Evolutionary conservation across 2,113 vertebrate species (phyloP), one percentile per base, ranked within the genome.

Genomic region (Euleptes europaea): DNA sequence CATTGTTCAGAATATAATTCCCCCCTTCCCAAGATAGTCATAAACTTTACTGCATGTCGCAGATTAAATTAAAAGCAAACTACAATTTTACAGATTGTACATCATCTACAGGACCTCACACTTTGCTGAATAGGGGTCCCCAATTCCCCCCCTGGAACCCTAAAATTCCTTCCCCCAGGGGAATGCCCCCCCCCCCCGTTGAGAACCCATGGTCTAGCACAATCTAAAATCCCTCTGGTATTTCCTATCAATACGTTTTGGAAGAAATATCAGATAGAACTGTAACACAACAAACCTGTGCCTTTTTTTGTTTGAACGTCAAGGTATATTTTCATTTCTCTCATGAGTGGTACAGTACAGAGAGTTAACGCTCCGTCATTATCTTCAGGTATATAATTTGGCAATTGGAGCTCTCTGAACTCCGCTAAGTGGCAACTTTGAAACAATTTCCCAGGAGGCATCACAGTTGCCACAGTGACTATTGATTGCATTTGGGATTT

Each of bases 401-500:
- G 72, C 72, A 49, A 74, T 74, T 49, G 42, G 72, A 49, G 28
- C 26, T 74, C 72, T 31, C 72, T 17, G 72, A 74, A 49, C 28
- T 49, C 28, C 31, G 31, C n/a, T 74, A 74, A 74, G 72, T 47
- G 26, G 42, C 28, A 49, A 74, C 28, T 31, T 31, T 47, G 44
- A 49, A 49, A 49, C 42, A 49, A 72, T 74, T 74, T 74, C 44
- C 28, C 72, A 17, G 28, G 42, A 74, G 72, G 72, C 40, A 15
- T 31, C 42, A 28, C 42, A 49, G 42, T 49, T n/a, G 44, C 44
- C 13, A n/a, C 42, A 31, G 28, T n/a, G 12, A 74, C 28, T 49
- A 74, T 74, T 74, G 72, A 74, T 74, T 74, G 72, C 28, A n/a
- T 74, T 74, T 74, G 72, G 72, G 72, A 49, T 31, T 74, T 74